Conservation (phyloP, 1,140 invertebrate genomes). For the Atta texana region DNA sequence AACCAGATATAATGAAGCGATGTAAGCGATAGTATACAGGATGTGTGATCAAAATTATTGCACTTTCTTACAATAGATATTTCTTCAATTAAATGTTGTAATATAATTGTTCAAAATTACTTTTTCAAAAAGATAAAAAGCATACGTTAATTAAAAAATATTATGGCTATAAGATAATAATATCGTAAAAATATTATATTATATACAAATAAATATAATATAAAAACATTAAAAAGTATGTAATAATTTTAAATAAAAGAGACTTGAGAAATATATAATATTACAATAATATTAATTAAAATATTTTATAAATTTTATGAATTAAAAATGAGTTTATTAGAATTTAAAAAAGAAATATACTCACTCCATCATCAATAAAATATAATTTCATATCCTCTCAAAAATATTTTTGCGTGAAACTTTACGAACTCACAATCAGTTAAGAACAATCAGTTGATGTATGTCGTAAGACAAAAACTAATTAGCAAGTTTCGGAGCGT, state of each 20-base stretch:
- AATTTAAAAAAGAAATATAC: background rate
- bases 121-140: too few relatives aligned
- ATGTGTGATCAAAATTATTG: background rate
- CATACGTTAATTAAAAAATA: too few relatives aligned
- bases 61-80: background rate
- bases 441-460: slow-evolving; percentile 46
- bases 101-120: background rate
- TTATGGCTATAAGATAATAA: too few relatives aligned
- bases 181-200: too few relatives aligned
- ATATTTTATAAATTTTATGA: background rate
- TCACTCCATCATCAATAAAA: background rate
- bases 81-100: background rate
- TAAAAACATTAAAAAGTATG: too few relatives aligned
- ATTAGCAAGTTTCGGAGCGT: slow-evolving; percentile 54
- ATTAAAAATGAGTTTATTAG: background rate
- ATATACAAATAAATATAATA: too few relatives aligned
- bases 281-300: background rate
- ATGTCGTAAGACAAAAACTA: slow-evolving; percentile 33
- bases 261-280: too few relatives aligned
- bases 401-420: background rate
- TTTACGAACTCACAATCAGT: background rate
- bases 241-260: too few relatives aligned
- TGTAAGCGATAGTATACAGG: background rate
- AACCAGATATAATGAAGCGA: slow-evolving; percentile 13
- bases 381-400: background rate